phyloP scores from a whole-genome alignment of 53 echinoderm and acorn worm genomes.

The Luidia sarsii region DNA sequence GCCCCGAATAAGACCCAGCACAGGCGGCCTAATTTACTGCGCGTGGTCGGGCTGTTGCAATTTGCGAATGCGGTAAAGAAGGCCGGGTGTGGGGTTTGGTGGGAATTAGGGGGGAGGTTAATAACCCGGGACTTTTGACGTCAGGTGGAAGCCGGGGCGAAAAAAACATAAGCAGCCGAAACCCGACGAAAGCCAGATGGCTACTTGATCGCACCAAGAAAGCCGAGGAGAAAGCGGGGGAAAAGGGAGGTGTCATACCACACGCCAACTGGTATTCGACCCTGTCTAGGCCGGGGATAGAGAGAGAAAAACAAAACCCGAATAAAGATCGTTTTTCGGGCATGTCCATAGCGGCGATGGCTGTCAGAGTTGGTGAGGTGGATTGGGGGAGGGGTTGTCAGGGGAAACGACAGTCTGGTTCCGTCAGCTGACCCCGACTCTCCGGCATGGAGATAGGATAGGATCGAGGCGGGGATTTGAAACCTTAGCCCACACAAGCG shows the following conservation, averaged over 20 bases:
- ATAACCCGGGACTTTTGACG: too few relatives aligned
- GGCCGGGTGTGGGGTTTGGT: too few relatives aligned
- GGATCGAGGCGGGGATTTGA: background rate
- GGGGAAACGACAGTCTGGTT: background rate
- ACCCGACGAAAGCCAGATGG: conserved; percentile 42
- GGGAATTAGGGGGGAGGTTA: too few relatives aligned
- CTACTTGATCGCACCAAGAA: conserved; percentile 1
- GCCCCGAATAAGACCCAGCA: too few relatives aligned
- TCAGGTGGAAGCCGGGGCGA: too few relatives aligned
- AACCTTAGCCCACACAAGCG: conserved; percentile 50
- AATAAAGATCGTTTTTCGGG: conserved; percentile 10
- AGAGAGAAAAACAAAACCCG: too few relatives aligned
- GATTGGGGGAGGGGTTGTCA: background rate
- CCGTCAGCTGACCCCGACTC: background rate
- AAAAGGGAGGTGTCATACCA: too few relatives aligned
- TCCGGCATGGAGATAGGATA: background rate
- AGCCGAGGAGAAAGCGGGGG: background rate
- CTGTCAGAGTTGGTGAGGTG: background rate
- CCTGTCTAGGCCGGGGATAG: too few relatives aligned
- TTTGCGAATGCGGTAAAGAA: too few relatives aligned
- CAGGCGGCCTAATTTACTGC: too few relatives aligned
- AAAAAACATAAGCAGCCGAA: background rate
- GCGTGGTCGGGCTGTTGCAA: too few relatives aligned
- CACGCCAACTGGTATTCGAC: conserved; percentile 18
- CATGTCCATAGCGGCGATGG: background rate